These are phyloP conservation scores for Agrilus planipennis DNA, from an alignment of 1,140 invertebrate genomes.

Conservation along the genomic window DNA sequence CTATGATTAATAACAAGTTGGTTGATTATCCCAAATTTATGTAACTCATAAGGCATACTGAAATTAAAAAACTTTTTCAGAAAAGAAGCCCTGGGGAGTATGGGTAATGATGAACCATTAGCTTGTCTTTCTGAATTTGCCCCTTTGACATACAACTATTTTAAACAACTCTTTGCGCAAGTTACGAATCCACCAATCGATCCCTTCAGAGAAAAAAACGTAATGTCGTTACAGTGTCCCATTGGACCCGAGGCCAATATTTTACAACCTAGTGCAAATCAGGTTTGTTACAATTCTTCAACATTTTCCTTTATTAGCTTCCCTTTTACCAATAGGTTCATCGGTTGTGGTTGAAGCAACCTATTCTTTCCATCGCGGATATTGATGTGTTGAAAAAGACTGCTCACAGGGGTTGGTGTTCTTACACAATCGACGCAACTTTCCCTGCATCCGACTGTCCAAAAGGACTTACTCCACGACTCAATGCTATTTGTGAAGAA, in stretches of 20 bases:
- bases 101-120: constrained; percentile 97
- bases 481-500: constrained; percentile 71
- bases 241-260: constrained; percentile 92
- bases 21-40: constrained; percentile 29
- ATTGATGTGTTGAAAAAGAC: constrained; percentile 78
- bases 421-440: constrained; percentile 82
- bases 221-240: constrained; percentile 92
- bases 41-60: no score
- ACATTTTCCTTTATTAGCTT: constrained; percentile 1
- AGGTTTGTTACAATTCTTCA: constrained; percentile 33
- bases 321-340: constrained; percentile 45
- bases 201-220: constrained; percentile 96
- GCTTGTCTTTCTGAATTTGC: constrained; percentile 93
- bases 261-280: constrained; percentile 74
- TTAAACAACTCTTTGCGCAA: constrained; percentile 99
- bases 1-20: constrained; percentile 94
- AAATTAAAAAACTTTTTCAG: constrained; percentile 52
- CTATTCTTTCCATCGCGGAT: constrained; percentile 86
- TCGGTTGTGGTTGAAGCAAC: constrained; percentile 86
- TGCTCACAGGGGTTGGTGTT: constrained; percentile 82
- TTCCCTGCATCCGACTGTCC: constrained; percentile 63
- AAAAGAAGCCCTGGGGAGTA: constrained; percentile 96
- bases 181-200: constrained; percentile 99
- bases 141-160: constrained; percentile 92
- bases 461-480: constrained; percentile 60